Evolutionary conservation across 2,113 vertebrate genomes (phyloP), one percentile per base, ranked within the genome.

Genomic region (Pimephales promelas): DNA sequence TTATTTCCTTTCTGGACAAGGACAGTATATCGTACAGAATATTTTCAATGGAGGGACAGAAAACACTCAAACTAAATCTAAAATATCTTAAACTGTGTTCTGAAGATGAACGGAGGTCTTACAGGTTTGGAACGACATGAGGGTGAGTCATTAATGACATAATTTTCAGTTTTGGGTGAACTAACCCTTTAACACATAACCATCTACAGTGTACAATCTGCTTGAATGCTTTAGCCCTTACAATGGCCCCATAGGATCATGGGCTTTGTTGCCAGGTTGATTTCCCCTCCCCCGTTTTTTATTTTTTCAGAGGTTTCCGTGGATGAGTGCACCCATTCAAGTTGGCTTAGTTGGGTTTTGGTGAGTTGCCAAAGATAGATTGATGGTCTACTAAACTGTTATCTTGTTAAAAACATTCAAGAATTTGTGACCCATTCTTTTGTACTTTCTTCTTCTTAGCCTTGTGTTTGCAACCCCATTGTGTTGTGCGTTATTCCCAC

Each of bases 311-410:
- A 95, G 92, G 86, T 98, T 97, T 89, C 98, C 97, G 2, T 99
- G 97, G 98, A 96, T 99, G 97, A 99, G 92, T n/a, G 98, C 98
- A 71, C 98, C 98, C 47, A 97, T 99, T 94, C 98, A 99, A 92
- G 98, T 99, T 83, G 93, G 95, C 88, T 89, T 99, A 93, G 98
- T 99, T 57, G 97, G 98, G 91, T 93, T 99, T 92, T 99, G 98
- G 98, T 99, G 91, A 96, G 96, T 95, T 26, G 88, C 82, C 86
- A 84, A 68, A 83, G 84, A 90, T 85, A 66, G 71, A 83, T 52
- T 66, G 85, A 70, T 61, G 45, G 45, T 74, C 81, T 86, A 87
- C 90, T 87, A 88, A 80, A 57, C 64, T 6, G 40, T 78, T 76
- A 47, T 13, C 82, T 88, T 81, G 57, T 24, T 28, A 61, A 72